phyloP scores from a whole-genome alignment of 2,113 vertebrate species.

The Pterocles gutturalis region DNA sequence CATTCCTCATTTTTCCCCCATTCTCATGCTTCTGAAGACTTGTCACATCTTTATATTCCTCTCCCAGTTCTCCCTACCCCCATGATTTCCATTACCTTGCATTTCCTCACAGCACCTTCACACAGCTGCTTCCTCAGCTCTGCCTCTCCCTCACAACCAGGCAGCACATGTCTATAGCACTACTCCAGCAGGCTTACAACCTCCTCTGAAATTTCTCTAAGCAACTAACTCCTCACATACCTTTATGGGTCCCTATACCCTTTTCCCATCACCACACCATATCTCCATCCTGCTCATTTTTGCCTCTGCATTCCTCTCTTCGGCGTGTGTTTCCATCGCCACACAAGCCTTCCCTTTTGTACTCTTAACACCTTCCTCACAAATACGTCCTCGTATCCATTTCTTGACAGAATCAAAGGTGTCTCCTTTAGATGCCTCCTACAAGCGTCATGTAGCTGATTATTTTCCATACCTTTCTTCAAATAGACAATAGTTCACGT shows the following conservation, averaged over 20 bases:
- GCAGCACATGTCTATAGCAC: neutral
- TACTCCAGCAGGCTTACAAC: neutral
- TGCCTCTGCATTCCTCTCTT: neutral
- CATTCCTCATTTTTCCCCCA: neutral
- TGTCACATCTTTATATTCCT: neutral
- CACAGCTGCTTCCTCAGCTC: neutral
- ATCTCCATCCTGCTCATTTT: neutral
- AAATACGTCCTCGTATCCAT: neutral
- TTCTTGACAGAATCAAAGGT: conserved; percentile 24
- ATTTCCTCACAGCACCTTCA: neutral
- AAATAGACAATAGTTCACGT: conserved; percentile 38
- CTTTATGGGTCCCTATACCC: neutral
- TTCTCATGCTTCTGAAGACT: neutral
- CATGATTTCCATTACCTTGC: neutral
- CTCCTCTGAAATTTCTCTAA: neutral
- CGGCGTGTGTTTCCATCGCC: neutral
- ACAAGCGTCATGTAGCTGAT: conserved; percentile 6
- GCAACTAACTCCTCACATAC: neutral
- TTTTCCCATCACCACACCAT: neutral
- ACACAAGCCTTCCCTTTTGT: neutral
- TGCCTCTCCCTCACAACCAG: neutral
- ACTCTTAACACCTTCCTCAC: neutral
- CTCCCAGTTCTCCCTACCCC: neutral
- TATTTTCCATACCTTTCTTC: conserved; percentile 57
- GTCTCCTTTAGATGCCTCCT: neutral